Base-by-base conservation (phyloP, 2,797 vertebrate genomes). In the Eulemur albifrons region DNA sequence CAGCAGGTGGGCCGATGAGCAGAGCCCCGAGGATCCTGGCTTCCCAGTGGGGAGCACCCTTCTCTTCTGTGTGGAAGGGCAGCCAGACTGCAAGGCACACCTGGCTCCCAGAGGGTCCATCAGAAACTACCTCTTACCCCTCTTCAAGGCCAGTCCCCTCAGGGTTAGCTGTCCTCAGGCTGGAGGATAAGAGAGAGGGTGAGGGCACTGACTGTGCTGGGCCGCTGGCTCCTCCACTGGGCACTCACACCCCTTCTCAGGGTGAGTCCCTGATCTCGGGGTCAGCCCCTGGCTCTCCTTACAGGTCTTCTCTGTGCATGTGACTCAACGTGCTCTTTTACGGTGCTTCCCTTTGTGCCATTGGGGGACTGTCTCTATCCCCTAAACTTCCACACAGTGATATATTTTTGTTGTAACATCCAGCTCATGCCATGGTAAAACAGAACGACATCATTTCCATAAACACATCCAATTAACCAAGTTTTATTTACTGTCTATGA, bases 311-410 rank as follows among this genome's bases (percentile, higher is more conserved):
- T 80, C 40, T 59, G 2, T 38, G 21, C 38, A 1, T 17, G 0
- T 21, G 27, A 15, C 32, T 69, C 32, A 2, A 3, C 0, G 0
- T 17, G 30, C 57, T 79, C 4, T 52, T 80, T 17, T 38, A 1
- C 10, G 48, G 20, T 13, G 10, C 77, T 69, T 50, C 77, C 21
- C 85, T 38, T 45, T 23, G 17, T 8, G 7, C 2, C n/a, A 20
- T 15, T 48, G 20, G 14, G 21, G 48, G 45, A 52, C 50, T 59
- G 50, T 43, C 21, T 86, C 13, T 32, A 2, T 59, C 54, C 70
- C 38, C 69, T 90, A 27, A 67, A 81, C 77, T 52, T 81, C 67
- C 38, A 0, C 21, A 30, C 8, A 40, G 7, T 65, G n/a, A 11
- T n/a, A 38, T 5, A 2, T 80, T 85, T 93, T 92, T 63, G 63